These are phyloP conservation scores for Campylomormyrus tamandua DNA, from an alignment of 2,113 vertebrate genomes.

Conservation along the genomic window DNA sequence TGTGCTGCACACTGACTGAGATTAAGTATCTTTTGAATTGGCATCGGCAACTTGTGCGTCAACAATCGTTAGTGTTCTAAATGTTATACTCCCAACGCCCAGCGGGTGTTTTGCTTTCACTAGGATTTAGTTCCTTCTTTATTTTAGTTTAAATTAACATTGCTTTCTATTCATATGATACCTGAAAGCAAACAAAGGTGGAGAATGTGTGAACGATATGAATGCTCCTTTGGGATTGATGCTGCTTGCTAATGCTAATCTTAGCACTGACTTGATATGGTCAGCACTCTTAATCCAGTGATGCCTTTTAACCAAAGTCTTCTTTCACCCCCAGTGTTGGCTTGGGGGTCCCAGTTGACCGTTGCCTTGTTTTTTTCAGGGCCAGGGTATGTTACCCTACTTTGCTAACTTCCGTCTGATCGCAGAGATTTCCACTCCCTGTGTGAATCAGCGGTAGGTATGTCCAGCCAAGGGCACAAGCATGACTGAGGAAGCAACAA, in stretches of 20 bases:
- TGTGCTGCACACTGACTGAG: neutral
- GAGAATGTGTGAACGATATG: neutral
- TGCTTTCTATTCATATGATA: neutral
- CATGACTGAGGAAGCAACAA: neutral
- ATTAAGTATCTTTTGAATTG: neutral
- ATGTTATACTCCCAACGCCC: neutral
- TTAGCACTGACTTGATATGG: neutral
- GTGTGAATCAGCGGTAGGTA: slow-evolving; percentile 97
- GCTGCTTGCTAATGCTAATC: neutral
- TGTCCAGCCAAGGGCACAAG: neutral
- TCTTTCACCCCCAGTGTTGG: neutral
- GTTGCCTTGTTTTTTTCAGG: slow-evolving; percentile 60
- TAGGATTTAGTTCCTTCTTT: neutral
- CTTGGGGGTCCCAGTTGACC: slow-evolving; percentile 28
- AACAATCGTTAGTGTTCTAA: neutral
- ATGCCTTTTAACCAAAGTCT: neutral
- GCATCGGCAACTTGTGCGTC: neutral
- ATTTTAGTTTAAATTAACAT: neutral
- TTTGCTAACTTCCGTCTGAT: slow-evolving; percentile 94
- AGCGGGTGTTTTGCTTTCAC: neutral
- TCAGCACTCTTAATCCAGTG: neutral
- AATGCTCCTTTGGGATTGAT: neutral
- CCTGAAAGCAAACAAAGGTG: neutral
- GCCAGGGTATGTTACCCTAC: slow-evolving; percentile 75
- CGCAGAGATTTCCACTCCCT: slow-evolving; percentile 95